These are phyloP conservation scores for Nephrotoma guestfalica DNA, from an alignment of 2,888 invertebrate genomes.

Conservation along the genomic window DNA sequence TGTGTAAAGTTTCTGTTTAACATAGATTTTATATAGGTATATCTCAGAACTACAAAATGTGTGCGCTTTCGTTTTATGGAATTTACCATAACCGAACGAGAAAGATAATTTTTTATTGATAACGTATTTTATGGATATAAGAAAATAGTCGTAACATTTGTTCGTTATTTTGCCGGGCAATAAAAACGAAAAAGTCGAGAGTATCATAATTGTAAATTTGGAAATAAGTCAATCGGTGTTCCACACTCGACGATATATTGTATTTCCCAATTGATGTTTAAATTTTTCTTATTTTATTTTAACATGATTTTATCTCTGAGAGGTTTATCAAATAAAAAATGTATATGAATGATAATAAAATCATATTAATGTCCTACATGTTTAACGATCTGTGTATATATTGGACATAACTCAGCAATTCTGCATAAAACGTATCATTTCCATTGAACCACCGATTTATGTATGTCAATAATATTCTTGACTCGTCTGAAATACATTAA, in stretches of 20 bases:
- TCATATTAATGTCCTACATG: not conserved
- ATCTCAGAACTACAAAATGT: not conserved
- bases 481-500: too few species aligned
- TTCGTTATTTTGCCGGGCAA: not conserved
- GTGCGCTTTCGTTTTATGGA: not conserved
- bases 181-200: not conserved
- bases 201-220: not conserved
- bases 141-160: not conserved
- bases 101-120: not conserved
- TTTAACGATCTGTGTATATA: not conserved
- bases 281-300: not conserved
- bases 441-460: not conserved
- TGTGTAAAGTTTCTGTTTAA: not conserved
- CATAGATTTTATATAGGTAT: not conserved
- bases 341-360: not conserved
- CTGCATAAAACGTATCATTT: not conserved
- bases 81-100: not conserved
- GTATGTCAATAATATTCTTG: too few species aligned
- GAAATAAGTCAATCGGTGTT: not conserved
- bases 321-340: not conserved
- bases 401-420: not conserved
- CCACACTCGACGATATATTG: not conserved
- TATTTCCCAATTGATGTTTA: not conserved
- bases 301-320: not conserved
- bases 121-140: not conserved